Evolutionary conservation across 1,140 invertebrate genomes (phyloP).

Genomic region (Ectropis grisescens): DNA sequence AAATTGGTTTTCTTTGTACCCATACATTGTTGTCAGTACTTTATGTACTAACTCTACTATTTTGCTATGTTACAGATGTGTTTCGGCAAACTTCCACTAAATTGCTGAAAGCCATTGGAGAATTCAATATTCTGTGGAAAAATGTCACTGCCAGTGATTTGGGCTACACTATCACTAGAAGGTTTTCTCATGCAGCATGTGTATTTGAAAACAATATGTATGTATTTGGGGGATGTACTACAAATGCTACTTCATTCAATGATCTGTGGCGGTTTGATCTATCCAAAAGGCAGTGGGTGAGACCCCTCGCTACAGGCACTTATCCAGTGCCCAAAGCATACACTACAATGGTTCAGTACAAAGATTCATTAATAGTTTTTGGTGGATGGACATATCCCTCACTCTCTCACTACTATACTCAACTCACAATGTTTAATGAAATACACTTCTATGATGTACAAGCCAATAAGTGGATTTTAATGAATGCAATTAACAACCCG

Average conservation of each 20-base stretch:
- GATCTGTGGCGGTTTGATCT: slow-evolving; percentile 96
- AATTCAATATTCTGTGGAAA: slow-evolving; percentile 80
- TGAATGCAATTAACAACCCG: slow-evolving; percentile 76
- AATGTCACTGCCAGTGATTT: slow-evolving; percentile 69
- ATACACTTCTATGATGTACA: slow-evolving; percentile 90
- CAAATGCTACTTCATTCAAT: slow-evolving; percentile 95
- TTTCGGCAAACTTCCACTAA: slow-evolving; percentile 76
- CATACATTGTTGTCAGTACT: no score
- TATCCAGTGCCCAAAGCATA: slow-evolving; percentile 98
- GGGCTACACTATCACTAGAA: slow-evolving; percentile 82
- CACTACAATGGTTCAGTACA: slow-evolving; percentile 89
- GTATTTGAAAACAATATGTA: slow-evolving; percentile 90
- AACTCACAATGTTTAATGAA: slow-evolving; percentile 91
- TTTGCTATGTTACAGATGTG: slow-evolving; percentile 74
- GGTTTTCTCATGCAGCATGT: slow-evolving; percentile 93
- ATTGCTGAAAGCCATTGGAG: slow-evolving; percentile 76
- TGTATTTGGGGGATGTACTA: slow-evolving; percentile 96
- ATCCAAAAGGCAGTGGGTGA: slow-evolving; percentile 84
- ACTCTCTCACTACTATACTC: slow-evolving; percentile 90
- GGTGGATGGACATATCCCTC: slow-evolving; percentile 97
- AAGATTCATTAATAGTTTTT: slow-evolving; percentile 89
- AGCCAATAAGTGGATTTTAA: slow-evolving; percentile 86
- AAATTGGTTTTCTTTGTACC: no score
- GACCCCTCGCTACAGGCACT: slow-evolving; percentile 84
- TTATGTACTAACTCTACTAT: no score